phyloP scores from a whole-genome alignment of 2,888 invertebrate species.

The Yponomeuta evonymella region DNA sequence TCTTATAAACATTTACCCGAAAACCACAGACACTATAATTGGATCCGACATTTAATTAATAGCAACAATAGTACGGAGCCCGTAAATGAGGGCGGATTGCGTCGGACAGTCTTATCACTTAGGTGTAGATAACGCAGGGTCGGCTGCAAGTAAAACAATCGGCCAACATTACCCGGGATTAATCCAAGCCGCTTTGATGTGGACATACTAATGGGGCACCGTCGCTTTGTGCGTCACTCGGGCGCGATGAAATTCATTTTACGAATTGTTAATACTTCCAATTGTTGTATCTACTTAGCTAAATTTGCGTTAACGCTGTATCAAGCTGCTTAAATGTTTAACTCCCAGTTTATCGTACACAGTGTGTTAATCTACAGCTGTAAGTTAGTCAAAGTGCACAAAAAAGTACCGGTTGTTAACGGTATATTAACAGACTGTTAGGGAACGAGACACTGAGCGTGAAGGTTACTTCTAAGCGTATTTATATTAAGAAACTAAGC shows the following conservation, averaged over 20 bases:
- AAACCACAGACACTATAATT: neutral
- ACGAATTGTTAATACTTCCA: neutral
- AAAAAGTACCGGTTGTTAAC: neutral
- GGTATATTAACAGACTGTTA: too few species aligned
- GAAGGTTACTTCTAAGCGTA: too few species aligned
- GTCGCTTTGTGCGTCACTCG: neutral
- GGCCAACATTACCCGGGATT: neutral
- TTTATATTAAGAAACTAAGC: too few species aligned
- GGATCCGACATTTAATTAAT: too few species aligned
- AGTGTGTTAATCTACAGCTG: too few species aligned
- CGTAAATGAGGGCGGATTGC: neutral
- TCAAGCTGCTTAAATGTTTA: neutral
- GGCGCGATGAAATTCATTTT: neutral
- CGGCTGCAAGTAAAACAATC: slow-evolving; percentile 13
- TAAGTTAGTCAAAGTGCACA: neutral
- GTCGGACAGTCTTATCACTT: slow-evolving; percentile 3
- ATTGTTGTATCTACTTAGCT: neutral
- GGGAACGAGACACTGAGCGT: too few species aligned
- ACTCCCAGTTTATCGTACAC: too few species aligned
- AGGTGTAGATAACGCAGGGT: slow-evolving; percentile 12
- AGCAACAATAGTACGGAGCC: neutral
- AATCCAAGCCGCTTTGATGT: slow-evolving; percentile 11
- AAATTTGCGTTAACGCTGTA: neutral
- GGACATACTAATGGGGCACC: slow-evolving; percentile 9
- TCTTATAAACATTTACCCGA: neutral